Base-by-base conservation (phyloP, 2,797 vertebrate genomes). In the Sebastes flavidus region DNA sequence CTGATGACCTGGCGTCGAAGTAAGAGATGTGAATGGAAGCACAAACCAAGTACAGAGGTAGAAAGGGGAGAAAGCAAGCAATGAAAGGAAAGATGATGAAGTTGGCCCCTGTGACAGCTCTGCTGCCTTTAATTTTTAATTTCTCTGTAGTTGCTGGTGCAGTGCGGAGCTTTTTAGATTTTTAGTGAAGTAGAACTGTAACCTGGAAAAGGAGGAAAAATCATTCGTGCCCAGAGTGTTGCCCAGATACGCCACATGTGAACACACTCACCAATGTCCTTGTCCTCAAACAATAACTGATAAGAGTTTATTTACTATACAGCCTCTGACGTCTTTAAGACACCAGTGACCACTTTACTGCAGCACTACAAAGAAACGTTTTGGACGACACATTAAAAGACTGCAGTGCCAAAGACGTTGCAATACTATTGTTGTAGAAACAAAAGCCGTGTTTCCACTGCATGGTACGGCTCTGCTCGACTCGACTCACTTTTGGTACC, bases 1-100 rank as follows among this genome's bases (percentile, higher is more conserved):
- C 96, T 34, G 97, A 99, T 34, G 91, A 97, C 85, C 93, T 99
- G 83, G 96, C 97, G 75, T 94, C 96, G 87, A 99, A 99, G 98
- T 99, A 96, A 98, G 98, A 94, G 77, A 65, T 22, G 4, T 30
- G 58, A 70, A 61, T 2, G 5, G 5, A 58, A 24, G 54, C 10
- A 34, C 16, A 65, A 54, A 76, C 36, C 2, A n/a, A 59, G 66
- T 2, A 6, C 70, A 66, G 13, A 22, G 36, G 29, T 20, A 22
- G 27, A 75, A 32, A 27, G 4, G 10, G 1, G 5, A 70, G 61
- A 25, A 38, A 36, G 10, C 2, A 68, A 29, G 55, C 8, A 24
- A 2, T 55, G 22, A n/a, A 13, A 54, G 25, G 22, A 9, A 3
- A 27, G 24, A n/a, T 20, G 34, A 70, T 32, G 10, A 25, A 8